phyloP scores from a whole-genome alignment of 2,113 vertebrate genomes.

The Coregonus clupeaformis region DNA sequence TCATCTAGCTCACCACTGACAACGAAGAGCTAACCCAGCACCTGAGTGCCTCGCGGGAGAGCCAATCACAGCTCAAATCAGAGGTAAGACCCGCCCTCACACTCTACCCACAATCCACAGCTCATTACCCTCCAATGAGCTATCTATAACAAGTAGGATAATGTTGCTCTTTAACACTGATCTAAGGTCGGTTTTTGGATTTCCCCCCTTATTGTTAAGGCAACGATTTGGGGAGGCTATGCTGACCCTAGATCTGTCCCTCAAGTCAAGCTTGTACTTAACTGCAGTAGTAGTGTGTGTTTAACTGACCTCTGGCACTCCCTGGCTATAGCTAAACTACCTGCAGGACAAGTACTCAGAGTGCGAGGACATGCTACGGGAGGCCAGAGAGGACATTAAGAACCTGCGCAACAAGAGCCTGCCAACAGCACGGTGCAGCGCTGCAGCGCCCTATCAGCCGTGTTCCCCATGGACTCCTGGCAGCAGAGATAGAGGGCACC shows the following conservation, averaged over 20 bases:
- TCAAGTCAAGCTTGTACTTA: neutral
- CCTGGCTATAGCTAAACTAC: conserved; percentile 75
- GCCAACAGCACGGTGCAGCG: conserved; percentile 80
- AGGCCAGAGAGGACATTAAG: conserved; percentile 83
- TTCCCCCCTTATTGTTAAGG: neutral
- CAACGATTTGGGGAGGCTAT: neutral
- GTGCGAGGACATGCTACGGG: conserved; percentile 79
- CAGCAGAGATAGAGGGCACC: conserved; percentile 86
- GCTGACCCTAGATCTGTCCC: neutral
- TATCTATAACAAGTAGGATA: neutral
- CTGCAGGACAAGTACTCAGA: conserved; percentile 80
- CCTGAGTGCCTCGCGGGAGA: conserved; percentile 72
- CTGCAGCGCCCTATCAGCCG: conserved; percentile 71
- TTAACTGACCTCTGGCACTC: conserved; percentile 26
- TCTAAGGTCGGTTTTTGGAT: neutral
- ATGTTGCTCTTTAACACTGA: neutral
- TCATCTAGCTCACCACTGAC: conserved; percentile 72
- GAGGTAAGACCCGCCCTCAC: conserved; percentile 68
- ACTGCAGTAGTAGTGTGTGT: neutral
- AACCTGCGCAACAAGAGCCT: conserved; percentile 77
- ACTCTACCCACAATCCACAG: neutral
- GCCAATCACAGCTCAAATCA: conserved; percentile 71
- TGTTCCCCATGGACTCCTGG: conserved; percentile 87
- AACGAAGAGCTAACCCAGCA: conserved; percentile 85
- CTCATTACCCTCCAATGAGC: neutral